These are phyloP conservation scores for Liasis olivaceus DNA, from an alignment of 2,797 vertebrate genomes.

Conservation along the genomic window DNA sequence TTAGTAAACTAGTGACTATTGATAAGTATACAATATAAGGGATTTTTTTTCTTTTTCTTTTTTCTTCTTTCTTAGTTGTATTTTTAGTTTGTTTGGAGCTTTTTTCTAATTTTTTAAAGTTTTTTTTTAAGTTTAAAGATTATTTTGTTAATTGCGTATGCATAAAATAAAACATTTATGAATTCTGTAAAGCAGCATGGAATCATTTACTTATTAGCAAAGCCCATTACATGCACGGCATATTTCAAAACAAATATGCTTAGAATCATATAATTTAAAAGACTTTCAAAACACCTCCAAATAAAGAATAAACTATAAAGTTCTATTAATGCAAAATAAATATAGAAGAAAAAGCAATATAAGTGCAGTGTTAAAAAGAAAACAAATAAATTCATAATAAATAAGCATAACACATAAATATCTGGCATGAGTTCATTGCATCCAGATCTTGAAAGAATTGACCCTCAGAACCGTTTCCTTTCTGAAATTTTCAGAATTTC, in stretches of 20 bases:
- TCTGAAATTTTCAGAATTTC: background rate
- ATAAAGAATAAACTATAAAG: background rate
- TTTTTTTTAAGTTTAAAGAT: background rate
- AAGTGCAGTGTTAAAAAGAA: background rate
- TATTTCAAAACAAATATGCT: background rate
- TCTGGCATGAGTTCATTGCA: background rate
- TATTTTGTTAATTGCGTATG: background rate
- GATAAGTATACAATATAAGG: background rate
- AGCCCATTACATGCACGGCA: background rate
- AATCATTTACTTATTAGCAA: background rate
- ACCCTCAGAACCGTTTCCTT: background rate
- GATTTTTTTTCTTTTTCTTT: background rate
- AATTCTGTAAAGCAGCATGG: background rate
- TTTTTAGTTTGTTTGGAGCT: background rate
- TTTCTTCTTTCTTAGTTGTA: background rate
- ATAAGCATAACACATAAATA: background rate
- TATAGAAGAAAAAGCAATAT: background rate
- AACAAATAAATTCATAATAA: background rate
- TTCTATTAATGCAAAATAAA: background rate
- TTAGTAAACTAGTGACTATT: background rate
- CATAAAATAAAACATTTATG: background rate
- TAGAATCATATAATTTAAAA: background rate
- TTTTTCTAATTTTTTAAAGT: background rate
- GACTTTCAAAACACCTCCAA: background rate
- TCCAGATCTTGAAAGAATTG: background rate